A percentile compares a stretch with the other conserved stretches of the same genome.
Evolutionary conservation across 2,888 invertebrate genomes (phyloP).

Genomic region (Plagodis pulveraria): DNA sequence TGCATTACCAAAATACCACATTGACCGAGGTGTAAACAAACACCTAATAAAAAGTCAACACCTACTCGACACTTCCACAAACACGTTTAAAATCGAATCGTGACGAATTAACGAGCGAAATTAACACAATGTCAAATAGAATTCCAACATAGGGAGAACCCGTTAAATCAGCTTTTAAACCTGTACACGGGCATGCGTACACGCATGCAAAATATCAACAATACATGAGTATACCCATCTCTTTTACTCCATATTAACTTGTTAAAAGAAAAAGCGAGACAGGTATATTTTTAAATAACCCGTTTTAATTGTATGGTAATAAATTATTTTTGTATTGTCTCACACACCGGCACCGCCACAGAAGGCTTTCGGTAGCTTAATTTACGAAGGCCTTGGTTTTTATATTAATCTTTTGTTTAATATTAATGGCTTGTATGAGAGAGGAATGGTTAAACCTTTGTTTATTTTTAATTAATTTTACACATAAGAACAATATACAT

Average conservation of each 20-base stretch:
- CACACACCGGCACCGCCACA: slow-evolving; percentile 17
- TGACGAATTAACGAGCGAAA: slow-evolving; percentile 28
- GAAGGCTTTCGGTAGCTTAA: slow-evolving; percentile 37
- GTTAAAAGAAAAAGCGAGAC: slow-evolving; percentile 35
- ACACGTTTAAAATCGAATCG: slow-evolving; percentile 21
- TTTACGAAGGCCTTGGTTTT: slow-evolving; percentile 20
- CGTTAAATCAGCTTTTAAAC: slow-evolving; percentile 65
- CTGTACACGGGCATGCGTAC: slow-evolving; percentile 51
- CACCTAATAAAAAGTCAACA: slow-evolving; percentile 3
- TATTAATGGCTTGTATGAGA: slow-evolving; percentile 13
- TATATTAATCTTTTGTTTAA: slow-evolving; percentile 8
- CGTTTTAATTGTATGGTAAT: slow-evolving; percentile 40
- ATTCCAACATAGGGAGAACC: slow-evolving; percentile 57
- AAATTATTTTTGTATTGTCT: slow-evolving; percentile 47
- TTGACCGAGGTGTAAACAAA: slow-evolving; percentile 5
- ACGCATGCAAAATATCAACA: slow-evolving; percentile 55
- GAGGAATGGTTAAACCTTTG: neutral
- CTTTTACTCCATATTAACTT: slow-evolving; percentile 30
- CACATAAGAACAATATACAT: neutral
- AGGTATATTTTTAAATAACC: slow-evolving; percentile 22
- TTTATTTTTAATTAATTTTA: neutral
- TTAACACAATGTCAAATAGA: slow-evolving; percentile 46
- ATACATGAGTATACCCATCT: slow-evolving; percentile 39
- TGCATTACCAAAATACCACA: neutral
- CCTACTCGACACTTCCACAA: slow-evolving; percentile 6